Evolutionary conservation across 2,113 vertebrate species (phyloP).

Genomic region (Willisornis vidua): DNA sequence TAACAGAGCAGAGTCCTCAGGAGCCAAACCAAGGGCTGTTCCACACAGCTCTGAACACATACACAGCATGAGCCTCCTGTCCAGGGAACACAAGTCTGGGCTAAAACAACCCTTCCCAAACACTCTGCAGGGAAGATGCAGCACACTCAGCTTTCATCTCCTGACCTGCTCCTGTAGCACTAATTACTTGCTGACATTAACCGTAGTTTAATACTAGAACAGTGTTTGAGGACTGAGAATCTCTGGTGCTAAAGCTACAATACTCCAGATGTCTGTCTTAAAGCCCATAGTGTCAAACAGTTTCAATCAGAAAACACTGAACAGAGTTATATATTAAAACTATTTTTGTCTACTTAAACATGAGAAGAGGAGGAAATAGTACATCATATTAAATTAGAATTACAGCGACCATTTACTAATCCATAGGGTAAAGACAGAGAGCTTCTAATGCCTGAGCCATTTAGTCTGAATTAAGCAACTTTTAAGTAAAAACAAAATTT

Average conservation of each 20-base stretch:
- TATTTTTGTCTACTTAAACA: background rate
- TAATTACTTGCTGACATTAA: background rate
- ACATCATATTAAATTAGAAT: background rate
- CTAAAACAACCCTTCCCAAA: background rate
- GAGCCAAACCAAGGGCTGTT: background rate
- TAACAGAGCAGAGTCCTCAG: background rate
- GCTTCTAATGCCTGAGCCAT: background rate
- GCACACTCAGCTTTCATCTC: background rate
- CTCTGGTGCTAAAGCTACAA: background rate
- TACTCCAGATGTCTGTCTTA: background rate
- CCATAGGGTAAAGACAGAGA: background rate
- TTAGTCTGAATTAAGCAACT: background rate
- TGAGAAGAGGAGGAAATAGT: background rate
- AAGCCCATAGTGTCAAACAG: background rate
- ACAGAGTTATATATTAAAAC: background rate
- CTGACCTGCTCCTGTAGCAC: background rate
- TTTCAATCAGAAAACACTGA: background rate
- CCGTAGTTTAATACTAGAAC: background rate
- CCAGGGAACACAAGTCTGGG: background rate
- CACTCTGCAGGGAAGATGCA: background rate
- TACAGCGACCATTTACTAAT: background rate
- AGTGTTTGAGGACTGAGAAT: background rate
- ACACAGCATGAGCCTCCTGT: background rate
- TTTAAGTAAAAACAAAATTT: background rate
- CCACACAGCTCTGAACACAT: rapidly evolving